Base-by-base conservation (phyloP, 2,888 invertebrate species). In the Teleogryllus oceanicus region DNA sequence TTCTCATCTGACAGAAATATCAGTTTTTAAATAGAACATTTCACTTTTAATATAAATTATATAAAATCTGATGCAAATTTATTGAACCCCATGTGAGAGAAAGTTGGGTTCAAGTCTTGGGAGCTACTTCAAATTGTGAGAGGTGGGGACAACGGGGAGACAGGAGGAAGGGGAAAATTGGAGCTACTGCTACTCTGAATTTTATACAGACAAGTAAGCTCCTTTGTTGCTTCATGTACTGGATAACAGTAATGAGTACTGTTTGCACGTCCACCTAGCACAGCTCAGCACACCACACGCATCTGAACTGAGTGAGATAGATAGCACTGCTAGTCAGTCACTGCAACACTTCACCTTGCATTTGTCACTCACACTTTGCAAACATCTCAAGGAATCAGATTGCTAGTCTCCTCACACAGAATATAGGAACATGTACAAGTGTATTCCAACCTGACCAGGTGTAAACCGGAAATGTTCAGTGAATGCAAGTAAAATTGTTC, bases 281-380 rank as follows among this genome's bases (percentile, higher is more conserved):
- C 62, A 62, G 62, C 62, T 62, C 62, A 62, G 62, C 62, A 62
- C 62, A 62, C 62, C 62, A 62, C 75, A 75, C 75, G 20, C 75
- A 75, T 75, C 75, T 75, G 75, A 21, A 20, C 37, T 75, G 75
- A 21, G 20, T 24, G 21, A 49, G n/a, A 49, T 50, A 81, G 81
- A 82, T 81, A 81, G 81, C 82, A 82, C 82, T 80, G 82, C 79
- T 79, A 78, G 76, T 82, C 80, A 82, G 79, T 81, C 82, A 82
- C 82, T 82, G 77, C 78, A 81, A 79, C 82, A 82, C 82, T 81
- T 76, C 79, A n/a, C 78, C 79, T 79, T 77, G 80, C 79, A 62
- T 82, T 77, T 82, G 78, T 82, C 81, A 82, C 81, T 82, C 81
- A 80, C 80, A 81, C 80, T 50, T 49, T 81, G 79, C 74, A 80